These are phyloP conservation scores for Hippocampus comes DNA, from an alignment of 2,113 vertebrate genomes.

Conservation along the genomic window DNA sequence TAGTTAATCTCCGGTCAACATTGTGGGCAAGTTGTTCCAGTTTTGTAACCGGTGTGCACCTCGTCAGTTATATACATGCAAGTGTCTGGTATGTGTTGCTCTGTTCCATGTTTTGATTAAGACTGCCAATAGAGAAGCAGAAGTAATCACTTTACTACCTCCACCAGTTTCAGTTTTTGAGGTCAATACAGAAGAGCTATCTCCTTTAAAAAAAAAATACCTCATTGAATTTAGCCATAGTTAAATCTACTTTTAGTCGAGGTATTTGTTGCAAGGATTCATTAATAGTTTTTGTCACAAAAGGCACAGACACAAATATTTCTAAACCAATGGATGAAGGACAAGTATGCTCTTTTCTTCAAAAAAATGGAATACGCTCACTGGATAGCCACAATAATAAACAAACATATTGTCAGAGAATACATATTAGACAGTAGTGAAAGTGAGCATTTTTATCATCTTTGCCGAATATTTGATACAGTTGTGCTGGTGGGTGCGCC, in stretches of 20 bases:
- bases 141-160: conserved; percentile 8
- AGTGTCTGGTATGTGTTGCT: neutral
- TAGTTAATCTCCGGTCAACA: conserved; percentile 13
- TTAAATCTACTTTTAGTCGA: neutral
- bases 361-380: neutral
- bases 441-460: neutral
- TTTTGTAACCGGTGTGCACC: neutral
- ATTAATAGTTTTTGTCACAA: neutral
- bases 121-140: neutral
- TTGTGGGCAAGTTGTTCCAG: conserved; percentile 8
- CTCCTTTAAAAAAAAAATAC: no score
- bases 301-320: neutral
- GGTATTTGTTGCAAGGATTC: neutral
- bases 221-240: no score
- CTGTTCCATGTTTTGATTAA: neutral
- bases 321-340: neutral
- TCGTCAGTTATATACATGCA: neutral
- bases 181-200: neutral
- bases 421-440: neutral
- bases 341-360: neutral
- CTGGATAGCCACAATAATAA: neutral
- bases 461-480: neutral
- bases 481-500: neutral
- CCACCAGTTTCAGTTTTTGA: neutral
- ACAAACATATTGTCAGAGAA: neutral